A percentile compares a stretch with the other conserved stretches of the same genome.
phyloP scores from a whole-genome alignment of 64 coral and sea anemone species.

The Porites australiensis region DNA sequence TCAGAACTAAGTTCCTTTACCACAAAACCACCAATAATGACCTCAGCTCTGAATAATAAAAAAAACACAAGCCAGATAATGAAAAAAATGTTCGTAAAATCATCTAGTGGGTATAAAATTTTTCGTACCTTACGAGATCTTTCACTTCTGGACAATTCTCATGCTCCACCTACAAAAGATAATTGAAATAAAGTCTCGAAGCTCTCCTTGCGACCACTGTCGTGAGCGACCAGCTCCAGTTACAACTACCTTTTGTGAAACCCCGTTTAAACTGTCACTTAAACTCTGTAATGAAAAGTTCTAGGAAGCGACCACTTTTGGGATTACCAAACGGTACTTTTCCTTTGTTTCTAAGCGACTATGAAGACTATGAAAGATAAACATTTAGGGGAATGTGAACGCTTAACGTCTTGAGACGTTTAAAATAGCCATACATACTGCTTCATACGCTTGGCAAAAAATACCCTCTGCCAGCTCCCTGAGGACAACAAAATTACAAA shows the following conservation, averaged over 20 bases:
- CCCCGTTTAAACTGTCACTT: too few relatives aligned
- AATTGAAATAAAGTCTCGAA: neutral
- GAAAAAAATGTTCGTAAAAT: neutral
- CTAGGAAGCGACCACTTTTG: too few relatives aligned
- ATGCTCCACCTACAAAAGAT: conserved; percentile 31
- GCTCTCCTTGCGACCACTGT: neutral
- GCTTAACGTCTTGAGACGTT: too few relatives aligned
- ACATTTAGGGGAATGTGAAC: neutral
- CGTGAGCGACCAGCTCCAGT: too few relatives aligned
- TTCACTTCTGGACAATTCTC: conserved; percentile 65
- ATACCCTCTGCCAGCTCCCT: conserved; percentile 73
- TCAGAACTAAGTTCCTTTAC: conserved; percentile 81
- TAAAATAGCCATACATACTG: conserved; percentile 34
- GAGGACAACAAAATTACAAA: conserved; percentile 47
- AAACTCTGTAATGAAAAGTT: too few relatives aligned
- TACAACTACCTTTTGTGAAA: too few relatives aligned
- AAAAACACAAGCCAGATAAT: neutral
- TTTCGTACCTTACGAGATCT: conserved; percentile 80
- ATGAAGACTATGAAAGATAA: too few relatives aligned
- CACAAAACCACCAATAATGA: conserved; percentile 66
- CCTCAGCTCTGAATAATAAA: conserved; percentile 72
- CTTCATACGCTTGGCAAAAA: conserved; percentile 52
- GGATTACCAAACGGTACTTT: too few relatives aligned
- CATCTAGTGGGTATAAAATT: neutral
- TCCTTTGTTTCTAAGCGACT: too few relatives aligned